These are phyloP conservation scores for Agapornis canus DNA, from an alignment of 2,797 vertebrate genomes.

Conservation along the genomic window DNA sequence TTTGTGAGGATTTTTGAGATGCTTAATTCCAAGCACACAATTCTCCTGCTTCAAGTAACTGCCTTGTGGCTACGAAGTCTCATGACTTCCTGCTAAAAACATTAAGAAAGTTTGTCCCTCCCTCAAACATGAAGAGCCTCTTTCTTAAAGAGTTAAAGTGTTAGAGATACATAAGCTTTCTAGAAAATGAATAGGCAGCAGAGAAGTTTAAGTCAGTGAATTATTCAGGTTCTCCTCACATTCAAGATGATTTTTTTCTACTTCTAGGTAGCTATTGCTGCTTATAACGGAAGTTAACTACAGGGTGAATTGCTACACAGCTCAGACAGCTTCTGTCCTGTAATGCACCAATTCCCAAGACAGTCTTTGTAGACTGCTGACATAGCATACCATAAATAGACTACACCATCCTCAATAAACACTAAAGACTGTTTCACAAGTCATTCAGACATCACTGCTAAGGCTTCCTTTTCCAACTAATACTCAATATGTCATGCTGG, in stretches of 20 bases:
- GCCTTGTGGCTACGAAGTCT: constrained; percentile 2
- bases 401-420: background rate
- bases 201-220: background rate
- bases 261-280: background rate
- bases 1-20: constrained; percentile 25
- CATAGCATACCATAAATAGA: constrained; percentile 44
- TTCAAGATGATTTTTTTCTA: background rate
- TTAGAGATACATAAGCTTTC: background rate
- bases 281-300: background rate
- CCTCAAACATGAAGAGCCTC: background rate
- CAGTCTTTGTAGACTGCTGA: constrained; percentile 39
- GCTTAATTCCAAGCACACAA: constrained; percentile 21
- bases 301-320: background rate
- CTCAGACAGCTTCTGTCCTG: constrained; percentile 13
- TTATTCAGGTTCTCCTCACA: background rate
- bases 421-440: background rate
- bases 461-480: background rate
- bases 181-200: background rate
- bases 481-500: background rate
- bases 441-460: background rate
- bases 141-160: background rate
- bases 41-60: background rate
- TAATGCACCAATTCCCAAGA: constrained; percentile 30
- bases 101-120: background rate
- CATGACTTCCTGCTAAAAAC: background rate